Evolutionary conservation across 2,113 vertebrate species (phyloP), one percentile per base, ranked within the genome.

Genomic region (Hyla sarda): DNA sequence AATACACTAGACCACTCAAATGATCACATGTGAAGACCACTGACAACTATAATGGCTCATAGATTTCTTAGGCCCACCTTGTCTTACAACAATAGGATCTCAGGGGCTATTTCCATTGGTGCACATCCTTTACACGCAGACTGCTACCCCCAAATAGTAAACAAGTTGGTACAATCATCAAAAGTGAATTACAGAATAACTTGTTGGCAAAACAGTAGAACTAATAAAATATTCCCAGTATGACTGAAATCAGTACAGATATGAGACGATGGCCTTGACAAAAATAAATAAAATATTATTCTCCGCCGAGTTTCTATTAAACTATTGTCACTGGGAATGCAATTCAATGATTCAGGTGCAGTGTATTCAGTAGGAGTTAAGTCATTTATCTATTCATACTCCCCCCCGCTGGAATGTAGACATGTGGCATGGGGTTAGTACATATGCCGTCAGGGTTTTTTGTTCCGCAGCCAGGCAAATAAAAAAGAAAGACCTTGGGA

Each of bases 401-500:
- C 41, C 41, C 75, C 50, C 48, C 75, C 2, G 75, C 75, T 54
- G 75, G 17, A 77, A 47, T 54, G 48, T 11, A 77, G 50, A 54
- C 75, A 32, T 50, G 50, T 77, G 75, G 25, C 48, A 54, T 19
- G 5, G 75, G 12, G 12, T 54, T 34, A 32, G 48, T 52, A 77
- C 50, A 54, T 77, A 54, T 34, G 74, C 45, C 9, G 48, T 77
- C 50, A 54, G 75, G 7, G 23, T 10, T 19, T 54, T 76, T 77
- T 77, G 75, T 77, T 77, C 28, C 54, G 50, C 28, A 77, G 50
- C 75, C 19, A 77, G 50, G 75, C 28, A 77, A 77, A 56, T 52
- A 54, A 50, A 7, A 77, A 77, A 77, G 17, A 77, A 77, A 77
- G 48, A 34, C 48, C 75, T 28, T 77, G 75, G 50, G 75, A 77